Conservation (phyloP, 1,140 invertebrate genomes). For the Drosophila fuyamai region DNA sequence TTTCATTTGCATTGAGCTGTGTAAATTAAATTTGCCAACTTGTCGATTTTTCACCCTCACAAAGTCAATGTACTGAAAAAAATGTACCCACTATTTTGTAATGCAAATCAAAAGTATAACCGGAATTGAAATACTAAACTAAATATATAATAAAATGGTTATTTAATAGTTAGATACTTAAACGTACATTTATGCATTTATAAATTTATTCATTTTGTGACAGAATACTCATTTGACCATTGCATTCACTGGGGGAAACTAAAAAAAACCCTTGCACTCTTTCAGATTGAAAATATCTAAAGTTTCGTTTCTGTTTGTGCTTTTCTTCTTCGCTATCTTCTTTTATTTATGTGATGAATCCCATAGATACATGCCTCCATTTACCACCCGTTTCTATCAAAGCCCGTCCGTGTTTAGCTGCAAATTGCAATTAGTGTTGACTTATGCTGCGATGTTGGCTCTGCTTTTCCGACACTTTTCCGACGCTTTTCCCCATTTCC, state of each 20-base stretch:
- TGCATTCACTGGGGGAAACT: conserved; percentile 3
- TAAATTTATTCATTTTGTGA: conserved; percentile 4
- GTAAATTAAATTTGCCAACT: conserved; percentile 67
- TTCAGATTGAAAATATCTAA: conserved; percentile 31
- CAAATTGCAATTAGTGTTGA: conserved; percentile 83
- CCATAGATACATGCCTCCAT: conserved; percentile 12
- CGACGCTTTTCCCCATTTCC: background rate
- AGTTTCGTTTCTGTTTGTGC: conserved; percentile 14
- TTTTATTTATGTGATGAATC: conserved; percentile 29
- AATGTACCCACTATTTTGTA: background rate
- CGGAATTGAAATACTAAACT: background rate
- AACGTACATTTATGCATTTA: background rate
- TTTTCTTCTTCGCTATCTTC: conserved; percentile 8
- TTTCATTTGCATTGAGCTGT: conserved; percentile 44
- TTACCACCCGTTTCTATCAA: background rate
- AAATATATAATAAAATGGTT: too few relatives aligned
- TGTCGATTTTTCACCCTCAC: conserved; percentile 25
- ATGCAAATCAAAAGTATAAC: too few relatives aligned
- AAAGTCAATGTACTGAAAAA: background rate
- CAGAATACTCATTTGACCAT: too few relatives aligned
- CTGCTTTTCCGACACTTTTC: conserved; percentile 10
- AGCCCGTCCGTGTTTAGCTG: conserved; percentile 45
- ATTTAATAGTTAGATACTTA: too few relatives aligned
- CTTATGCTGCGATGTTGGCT: conserved; percentile 65
- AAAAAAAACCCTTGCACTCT: conserved; percentile 34